Evolutionary conservation across 2,888 invertebrate genomes (phyloP).

Genomic region (Trilocha varians): DNA sequence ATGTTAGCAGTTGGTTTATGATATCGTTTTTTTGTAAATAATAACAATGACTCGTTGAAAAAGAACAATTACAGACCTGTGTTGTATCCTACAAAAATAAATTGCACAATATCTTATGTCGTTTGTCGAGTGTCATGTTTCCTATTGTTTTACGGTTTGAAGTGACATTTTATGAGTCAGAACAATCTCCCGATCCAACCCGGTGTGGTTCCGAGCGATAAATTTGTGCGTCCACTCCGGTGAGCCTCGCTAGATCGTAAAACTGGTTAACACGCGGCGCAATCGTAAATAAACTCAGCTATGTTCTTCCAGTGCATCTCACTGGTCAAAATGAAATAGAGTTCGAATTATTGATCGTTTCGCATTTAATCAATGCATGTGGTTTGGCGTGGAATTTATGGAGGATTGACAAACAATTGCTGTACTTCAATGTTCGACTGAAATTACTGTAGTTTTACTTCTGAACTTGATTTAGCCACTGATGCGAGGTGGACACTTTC

Average conservation of each 20-base stretch:
- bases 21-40: too few relatives aligned
- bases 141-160: conserved; percentile 46
- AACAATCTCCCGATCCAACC: conserved; percentile 29
- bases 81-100: conserved; percentile 23
- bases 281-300: conserved; percentile 44
- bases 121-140: conserved; percentile 16
- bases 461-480: too few relatives aligned
- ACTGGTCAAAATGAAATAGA: too few relatives aligned
- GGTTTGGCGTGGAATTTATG: too few relatives aligned
- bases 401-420: too few relatives aligned
- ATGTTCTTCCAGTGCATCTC: not conserved
- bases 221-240: conserved; percentile 50
- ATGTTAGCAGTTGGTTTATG: too few relatives aligned
- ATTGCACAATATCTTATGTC: conserved; percentile 21
- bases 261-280: conserved; percentile 24
- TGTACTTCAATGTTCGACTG: too few relatives aligned
- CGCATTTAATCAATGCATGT: not conserved
- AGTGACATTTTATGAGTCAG: conserved; percentile 53
- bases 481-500: too few relatives aligned
- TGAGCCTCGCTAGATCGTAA: conserved; percentile 48
- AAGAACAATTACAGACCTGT: too few relatives aligned
- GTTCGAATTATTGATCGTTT: too few relatives aligned
- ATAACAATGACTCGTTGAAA: too few relatives aligned
- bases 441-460: too few relatives aligned
- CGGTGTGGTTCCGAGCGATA: conserved; percentile 41